phyloP scores from a whole-genome alignment of 1,140 invertebrate species.

The Tribolium castaneum region DNA sequence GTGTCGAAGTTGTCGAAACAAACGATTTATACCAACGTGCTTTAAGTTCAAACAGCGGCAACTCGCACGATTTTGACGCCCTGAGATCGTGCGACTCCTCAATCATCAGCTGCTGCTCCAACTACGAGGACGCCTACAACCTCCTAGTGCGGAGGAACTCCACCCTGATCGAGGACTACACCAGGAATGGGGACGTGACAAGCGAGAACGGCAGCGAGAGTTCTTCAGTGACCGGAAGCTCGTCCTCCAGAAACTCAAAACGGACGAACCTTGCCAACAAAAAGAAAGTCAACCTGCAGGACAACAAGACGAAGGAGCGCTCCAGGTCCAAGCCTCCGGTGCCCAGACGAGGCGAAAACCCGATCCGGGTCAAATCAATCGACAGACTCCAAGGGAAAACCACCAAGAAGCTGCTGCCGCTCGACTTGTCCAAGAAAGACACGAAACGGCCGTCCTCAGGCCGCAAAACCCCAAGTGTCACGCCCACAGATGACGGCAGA shows the following conservation, averaged over 20 bases:
- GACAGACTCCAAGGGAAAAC: slow-evolving; percentile 54
- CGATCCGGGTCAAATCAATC: slow-evolving; percentile 65
- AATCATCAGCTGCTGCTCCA: slow-evolving; percentile 79
- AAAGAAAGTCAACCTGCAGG: slow-evolving; percentile 55
- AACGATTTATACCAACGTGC: slow-evolving; percentile 66
- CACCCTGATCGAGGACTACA: slow-evolving; percentile 63
- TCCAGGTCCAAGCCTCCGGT: slow-evolving; percentile 62
- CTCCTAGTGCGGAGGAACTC: slow-evolving; percentile 66
- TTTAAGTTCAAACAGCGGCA: slow-evolving; percentile 70
- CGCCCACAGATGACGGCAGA: slow-evolving; percentile 76
- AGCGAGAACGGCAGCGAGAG: slow-evolving; percentile 81
- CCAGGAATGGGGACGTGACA: slow-evolving; percentile 67
- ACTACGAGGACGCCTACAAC: slow-evolving; percentile 72
- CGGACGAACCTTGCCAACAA: slow-evolving; percentile 55
- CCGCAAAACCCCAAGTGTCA: slow-evolving; percentile 60
- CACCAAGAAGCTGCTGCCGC: slow-evolving; percentile 47
- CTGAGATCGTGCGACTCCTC: slow-evolving; percentile 79
- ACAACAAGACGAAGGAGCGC: slow-evolving; percentile 59
- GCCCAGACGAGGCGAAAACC: slow-evolving; percentile 67
- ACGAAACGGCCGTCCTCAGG: slow-evolving; percentile 43
- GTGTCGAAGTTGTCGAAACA: slow-evolving; percentile 75
- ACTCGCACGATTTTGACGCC: slow-evolving; percentile 70
- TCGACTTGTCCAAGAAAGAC: slow-evolving; percentile 53
- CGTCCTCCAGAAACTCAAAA: slow-evolving; percentile 58
- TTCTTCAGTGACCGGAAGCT: slow-evolving; percentile 72